Evolutionary conservation across 92 coral and sea anemone species (phyloP), one percentile per base, ranked within the genome.

Genomic region (Bergia puertoricense): DNA sequence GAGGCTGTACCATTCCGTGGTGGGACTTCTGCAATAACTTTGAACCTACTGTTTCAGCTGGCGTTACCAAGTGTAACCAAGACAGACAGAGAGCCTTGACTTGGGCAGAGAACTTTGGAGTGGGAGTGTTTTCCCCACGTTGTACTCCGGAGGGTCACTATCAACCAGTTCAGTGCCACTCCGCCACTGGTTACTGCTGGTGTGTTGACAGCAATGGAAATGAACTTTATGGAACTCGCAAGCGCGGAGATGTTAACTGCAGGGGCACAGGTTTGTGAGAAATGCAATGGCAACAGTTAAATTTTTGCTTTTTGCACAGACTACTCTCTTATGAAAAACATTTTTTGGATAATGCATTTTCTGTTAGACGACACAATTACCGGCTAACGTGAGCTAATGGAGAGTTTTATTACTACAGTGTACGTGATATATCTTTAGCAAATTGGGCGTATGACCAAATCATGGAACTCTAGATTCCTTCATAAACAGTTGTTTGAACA

Each of bases 191-290:
- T 3, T 93, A 90, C 87, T 97, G 99, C 75, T 97, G 99, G 99
- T 97, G 99, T 90, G 94, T 96, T 5, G 96, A 95, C 82, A 50
- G 54, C 56, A 76, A 86, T 56, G 98, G 99, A 22, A 97, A 93
- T 77, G 98, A 95, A 90, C 73, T 97, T 69, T 93, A 94, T 93
- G 99, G 99, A 65, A 94, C 99, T 68, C 93, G 92, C 73, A 73
- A 81, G 71, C 89, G 91, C 56, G 93, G 95, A 62, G 73, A 51
- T 23, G 88, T 91, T n/a, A 85, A 93, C 90, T 95, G 98, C 89
- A 80, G 45, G 43, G 86, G 83, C n/a, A 46, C 88, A 90, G 92
- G 98, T 95, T 85, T 13, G 94, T 73, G 30, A 16, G 66, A 16
- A 40, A 44, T 18, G 42, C 37, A 6, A 42, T 41, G 23, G 5